Conservation (phyloP, 2,113 vertebrate species). For the Corydoras maculifer region DNA sequence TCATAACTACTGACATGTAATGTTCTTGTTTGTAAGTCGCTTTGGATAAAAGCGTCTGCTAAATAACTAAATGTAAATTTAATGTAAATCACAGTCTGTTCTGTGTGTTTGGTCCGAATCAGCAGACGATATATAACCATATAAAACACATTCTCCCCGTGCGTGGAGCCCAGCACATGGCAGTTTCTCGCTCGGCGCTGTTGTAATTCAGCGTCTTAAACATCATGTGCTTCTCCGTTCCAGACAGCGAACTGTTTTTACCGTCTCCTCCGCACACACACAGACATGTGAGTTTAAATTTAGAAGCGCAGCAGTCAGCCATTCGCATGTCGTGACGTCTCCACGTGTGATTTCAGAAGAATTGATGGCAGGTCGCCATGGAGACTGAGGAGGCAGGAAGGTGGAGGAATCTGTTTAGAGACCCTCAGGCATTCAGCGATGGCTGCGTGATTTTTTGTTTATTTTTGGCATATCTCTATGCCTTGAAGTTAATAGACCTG, state of each 20-base stretch:
- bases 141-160: too few relatives aligned
- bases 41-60: too few relatives aligned
- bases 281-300: slow-evolving; percentile 35
- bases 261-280: slow-evolving; percentile 6
- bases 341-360: slow-evolving; percentile 24
- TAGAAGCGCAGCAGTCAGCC: slow-evolving; percentile 29
- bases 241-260: neutral
- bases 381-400: slow-evolving; percentile 36
- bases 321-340: slow-evolving; percentile 20
- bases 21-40: too few relatives aligned
- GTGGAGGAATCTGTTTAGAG: slow-evolving; percentile 23
- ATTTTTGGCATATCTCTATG: neutral
- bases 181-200: neutral
- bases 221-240: too few relatives aligned
- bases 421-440: slow-evolving; percentile 5
- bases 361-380: slow-evolving; percentile 36
- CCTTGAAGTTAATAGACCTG: too few relatives aligned
- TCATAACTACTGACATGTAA: too few relatives aligned
- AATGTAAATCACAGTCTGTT: too few relatives aligned
- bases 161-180: too few relatives aligned
- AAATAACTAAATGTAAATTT: too few relatives aligned
- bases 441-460: neutral
- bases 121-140: too few relatives aligned
- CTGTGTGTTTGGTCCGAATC: too few relatives aligned
- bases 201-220: neutral